These are phyloP conservation scores for Reticulitermes lucifugus DNA, from an alignment of 2,888 invertebrate species.

Conservation along the genomic window DNA sequence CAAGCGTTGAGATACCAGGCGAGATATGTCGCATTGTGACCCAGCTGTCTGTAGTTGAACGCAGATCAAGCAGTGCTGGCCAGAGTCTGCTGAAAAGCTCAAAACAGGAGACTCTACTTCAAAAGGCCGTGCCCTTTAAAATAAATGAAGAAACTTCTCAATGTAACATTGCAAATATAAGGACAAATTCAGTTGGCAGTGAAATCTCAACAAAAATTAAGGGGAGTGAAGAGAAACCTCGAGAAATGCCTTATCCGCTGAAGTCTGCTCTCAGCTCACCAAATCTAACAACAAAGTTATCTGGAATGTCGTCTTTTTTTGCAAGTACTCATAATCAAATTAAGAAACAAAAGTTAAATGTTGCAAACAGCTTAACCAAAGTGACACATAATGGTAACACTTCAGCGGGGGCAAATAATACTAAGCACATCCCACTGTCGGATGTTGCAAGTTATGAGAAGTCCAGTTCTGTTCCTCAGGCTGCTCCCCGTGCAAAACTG, in stretches of 20 bases:
- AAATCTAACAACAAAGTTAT: conserved; percentile 61
- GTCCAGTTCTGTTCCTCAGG: conserved; percentile 17
- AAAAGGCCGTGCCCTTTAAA: not conserved
- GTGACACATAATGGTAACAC: conserved; percentile 40
- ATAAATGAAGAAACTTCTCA: not conserved
- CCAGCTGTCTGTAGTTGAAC: conserved; percentile 68
- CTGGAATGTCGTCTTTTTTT: conserved; percentile 53
- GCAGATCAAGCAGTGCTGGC: conserved; percentile 51
- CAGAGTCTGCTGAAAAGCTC: conserved; percentile 56
- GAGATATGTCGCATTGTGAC: conserved; percentile 81
- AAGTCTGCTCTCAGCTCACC: conserved; percentile 63
- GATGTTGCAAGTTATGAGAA: conserved; percentile 3
- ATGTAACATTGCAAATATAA: not conserved
- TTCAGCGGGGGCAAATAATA: conserved; percentile 45
- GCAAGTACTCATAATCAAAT: conserved; percentile 78
- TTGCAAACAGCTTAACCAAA: not conserved
- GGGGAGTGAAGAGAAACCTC: not conserved
- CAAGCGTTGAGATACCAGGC: conserved; percentile 76
- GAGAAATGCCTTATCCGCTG: conserved; percentile 59
- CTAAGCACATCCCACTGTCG: not conserved
- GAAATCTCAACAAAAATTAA: conserved; percentile 1
- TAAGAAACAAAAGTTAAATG: conserved; percentile 66
- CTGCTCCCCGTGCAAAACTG: conserved; percentile 50
- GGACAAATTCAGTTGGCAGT: conserved; percentile 22
- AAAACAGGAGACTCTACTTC: not conserved